Evolutionary conservation across 2,797 vertebrate genomes (phyloP).

Genomic region (Coccyzus lansbergi): DNA sequence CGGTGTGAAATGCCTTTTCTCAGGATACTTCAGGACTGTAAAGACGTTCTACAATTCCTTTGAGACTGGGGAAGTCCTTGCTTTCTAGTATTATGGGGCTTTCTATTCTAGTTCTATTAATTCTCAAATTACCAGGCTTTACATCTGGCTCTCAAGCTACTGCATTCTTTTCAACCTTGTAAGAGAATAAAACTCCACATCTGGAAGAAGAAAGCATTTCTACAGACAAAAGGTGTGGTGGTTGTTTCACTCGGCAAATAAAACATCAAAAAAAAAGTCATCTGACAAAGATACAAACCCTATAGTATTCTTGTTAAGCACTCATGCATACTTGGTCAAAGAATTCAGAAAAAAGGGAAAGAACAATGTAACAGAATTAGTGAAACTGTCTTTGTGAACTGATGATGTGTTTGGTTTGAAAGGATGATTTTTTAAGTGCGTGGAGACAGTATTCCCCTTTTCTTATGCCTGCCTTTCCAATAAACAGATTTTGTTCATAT

Average conservation of each 20-base stretch:
- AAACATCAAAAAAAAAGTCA: not conserved
- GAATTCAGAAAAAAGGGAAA: not conserved
- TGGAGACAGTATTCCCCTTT: not conserved
- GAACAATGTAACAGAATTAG: not conserved
- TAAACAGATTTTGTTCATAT: not conserved
- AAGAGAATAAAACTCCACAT: not conserved
- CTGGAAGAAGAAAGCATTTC: not conserved
- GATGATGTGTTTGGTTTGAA: not conserved
- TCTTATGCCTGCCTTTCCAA: not conserved
- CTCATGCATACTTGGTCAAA: not conserved
- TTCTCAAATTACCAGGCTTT: not conserved
- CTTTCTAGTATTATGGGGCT: not conserved
- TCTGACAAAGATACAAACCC: not conserved
- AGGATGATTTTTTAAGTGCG: not conserved
- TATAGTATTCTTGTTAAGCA: not conserved
- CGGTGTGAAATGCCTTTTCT: not conserved
- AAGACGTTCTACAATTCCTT: not conserved
- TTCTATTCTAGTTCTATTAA: not conserved
- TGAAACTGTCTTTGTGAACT: not conserved
- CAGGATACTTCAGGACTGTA: not conserved
- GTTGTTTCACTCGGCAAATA: not conserved
- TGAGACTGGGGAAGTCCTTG: not conserved
- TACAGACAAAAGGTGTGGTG: not conserved
- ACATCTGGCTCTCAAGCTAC: not conserved
- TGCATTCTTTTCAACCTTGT: not conserved